phyloP scores from a whole-genome alignment of 1,140 invertebrate genomes.

The Magallana ariakensis region DNA sequence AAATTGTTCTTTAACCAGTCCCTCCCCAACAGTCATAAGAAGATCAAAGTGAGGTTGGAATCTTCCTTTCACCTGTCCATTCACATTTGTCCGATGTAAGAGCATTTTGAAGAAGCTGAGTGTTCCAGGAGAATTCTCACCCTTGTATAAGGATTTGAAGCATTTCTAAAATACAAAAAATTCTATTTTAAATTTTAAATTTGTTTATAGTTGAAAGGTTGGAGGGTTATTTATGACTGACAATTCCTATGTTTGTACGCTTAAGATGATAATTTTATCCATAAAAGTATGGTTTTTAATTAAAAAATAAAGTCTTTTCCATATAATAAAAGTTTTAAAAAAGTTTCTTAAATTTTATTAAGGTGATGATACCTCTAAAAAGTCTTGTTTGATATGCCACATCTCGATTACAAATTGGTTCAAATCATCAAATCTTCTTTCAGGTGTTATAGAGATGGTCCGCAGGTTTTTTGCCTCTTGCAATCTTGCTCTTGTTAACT shows the following conservation, averaged over 20 bases:
- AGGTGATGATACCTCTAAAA: constrained; percentile 35
- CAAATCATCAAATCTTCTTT: constrained; percentile 34
- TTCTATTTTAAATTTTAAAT: neutral
- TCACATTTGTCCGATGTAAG: constrained; percentile 36
- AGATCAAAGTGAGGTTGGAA: constrained; percentile 38
- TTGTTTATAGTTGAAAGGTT: neutral
- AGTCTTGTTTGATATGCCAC: constrained; percentile 47
- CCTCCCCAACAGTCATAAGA: constrained; percentile 16
- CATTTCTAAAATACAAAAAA: constrained; percentile 29
- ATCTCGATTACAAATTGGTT: constrained; percentile 35
- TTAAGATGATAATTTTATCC: neutral
- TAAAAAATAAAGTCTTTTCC: neutral
- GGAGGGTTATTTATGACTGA: constrained; percentile 18
- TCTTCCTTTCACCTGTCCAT: constrained; percentile 36
- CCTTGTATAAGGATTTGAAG: constrained; percentile 37
- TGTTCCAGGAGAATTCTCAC: constrained; percentile 19
- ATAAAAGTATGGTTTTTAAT: neutral
- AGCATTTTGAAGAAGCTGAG: constrained; percentile 25
- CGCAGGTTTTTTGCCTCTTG: constrained; percentile 39
- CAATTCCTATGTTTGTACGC: neutral
- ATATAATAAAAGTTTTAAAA: neutral
- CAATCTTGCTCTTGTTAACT: constrained; percentile 34
- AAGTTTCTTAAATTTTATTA: neutral
- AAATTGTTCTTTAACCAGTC: constrained; percentile 40
- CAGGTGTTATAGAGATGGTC: neutral